Evolutionary conservation across 2,888 invertebrate species (phyloP).

Genomic region (Psococerastis gibbosa): DNA sequence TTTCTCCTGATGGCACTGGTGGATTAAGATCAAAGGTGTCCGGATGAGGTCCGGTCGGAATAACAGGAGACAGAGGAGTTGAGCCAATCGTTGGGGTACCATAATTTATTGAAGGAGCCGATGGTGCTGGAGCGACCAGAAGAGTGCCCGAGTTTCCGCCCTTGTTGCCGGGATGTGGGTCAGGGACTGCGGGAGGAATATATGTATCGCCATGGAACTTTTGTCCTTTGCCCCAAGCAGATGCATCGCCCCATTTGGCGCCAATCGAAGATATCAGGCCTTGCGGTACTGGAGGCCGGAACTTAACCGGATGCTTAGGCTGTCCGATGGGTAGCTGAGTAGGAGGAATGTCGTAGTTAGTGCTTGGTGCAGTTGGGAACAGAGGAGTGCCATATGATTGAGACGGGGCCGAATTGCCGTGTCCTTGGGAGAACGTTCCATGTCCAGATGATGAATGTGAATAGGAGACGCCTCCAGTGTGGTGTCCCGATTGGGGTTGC

Average conservation of each 20-base stretch:
- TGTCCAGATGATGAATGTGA: background rate
- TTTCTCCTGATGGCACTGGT: background rate
- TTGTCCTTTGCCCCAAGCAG: conserved; percentile 19
- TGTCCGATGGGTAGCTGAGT: conserved; percentile 20
- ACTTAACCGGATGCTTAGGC: conserved; percentile 44
- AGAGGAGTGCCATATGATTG: conserved; percentile 16
- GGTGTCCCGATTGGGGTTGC: conserved; percentile 2
- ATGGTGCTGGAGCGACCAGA: conserved; percentile 7
- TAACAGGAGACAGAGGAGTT: conserved; percentile 15
- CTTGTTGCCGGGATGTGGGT: conserved; percentile 13
- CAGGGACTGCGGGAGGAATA: conserved; percentile 21
- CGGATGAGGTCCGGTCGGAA: conserved; percentile 13
- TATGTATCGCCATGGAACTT: conserved; percentile 19
- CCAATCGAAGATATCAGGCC: conserved; percentile 47
- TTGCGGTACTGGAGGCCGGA: conserved; percentile 52
- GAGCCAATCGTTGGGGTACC: background rate
- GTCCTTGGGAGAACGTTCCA: background rate
- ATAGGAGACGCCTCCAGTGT: background rate
- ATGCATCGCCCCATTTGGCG: conserved; percentile 38
- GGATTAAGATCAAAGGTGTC: conserved; percentile 2
- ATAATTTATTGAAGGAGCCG: conserved; percentile 9
- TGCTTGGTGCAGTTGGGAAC: background rate
- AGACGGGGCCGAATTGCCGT: background rate
- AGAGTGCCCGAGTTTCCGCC: background rate
- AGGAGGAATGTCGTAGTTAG: conserved; percentile 19